phyloP scores from a whole-genome alignment of 2,797 vertebrate genomes.

The Cyprinella venusta region DNA sequence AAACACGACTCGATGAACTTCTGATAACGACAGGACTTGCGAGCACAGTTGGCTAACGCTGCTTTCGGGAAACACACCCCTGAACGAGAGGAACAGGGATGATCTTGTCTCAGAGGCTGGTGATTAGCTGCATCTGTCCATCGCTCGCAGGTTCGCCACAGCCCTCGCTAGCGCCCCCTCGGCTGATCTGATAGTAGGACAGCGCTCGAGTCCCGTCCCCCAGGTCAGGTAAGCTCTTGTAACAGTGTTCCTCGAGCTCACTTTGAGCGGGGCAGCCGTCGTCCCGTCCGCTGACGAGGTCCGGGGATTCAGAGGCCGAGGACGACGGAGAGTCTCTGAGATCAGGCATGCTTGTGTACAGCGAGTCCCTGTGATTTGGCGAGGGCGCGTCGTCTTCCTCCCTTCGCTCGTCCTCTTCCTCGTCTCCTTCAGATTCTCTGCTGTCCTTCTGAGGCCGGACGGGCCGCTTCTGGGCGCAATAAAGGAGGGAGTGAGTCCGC shows the following conservation, averaged over 20 bases:
- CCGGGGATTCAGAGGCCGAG: slow-evolving; percentile 88
- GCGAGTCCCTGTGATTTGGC: slow-evolving; percentile 95
- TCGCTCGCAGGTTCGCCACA: slow-evolving; percentile 87
- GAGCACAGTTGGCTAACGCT: no score
- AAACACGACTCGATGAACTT: no score
- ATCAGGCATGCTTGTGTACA: slow-evolving; percentile 99
- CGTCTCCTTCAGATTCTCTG: slow-evolving; percentile 80
- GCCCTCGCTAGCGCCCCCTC: slow-evolving; percentile 91
- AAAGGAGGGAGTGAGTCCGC: slow-evolving; percentile 98
- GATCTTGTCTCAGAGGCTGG: slow-evolving; percentile 87
- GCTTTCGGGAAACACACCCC: no score
- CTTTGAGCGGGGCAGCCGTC: slow-evolving; percentile 88
- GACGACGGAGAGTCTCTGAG: slow-evolving; percentile 91
- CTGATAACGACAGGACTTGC: no score
- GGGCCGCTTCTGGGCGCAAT: slow-evolving; percentile 84
- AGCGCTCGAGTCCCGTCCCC: slow-evolving; percentile 88
- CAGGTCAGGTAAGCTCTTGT: slow-evolving; percentile 96
- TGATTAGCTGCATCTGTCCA: slow-evolving; percentile 99
- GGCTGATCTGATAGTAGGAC: slow-evolving; percentile 95
- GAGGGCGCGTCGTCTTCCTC: slow-evolving; percentile 85
- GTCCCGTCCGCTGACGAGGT: slow-evolving; percentile 82
- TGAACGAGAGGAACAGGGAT: no score
- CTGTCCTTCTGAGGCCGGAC: slow-evolving; percentile 56
- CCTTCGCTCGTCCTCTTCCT: slow-evolving; percentile 78
- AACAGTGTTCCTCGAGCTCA: slow-evolving; percentile 91